Conservation (phyloP, 2,797 vertebrate genomes). For the Sebastolobus altivelis region DNA sequence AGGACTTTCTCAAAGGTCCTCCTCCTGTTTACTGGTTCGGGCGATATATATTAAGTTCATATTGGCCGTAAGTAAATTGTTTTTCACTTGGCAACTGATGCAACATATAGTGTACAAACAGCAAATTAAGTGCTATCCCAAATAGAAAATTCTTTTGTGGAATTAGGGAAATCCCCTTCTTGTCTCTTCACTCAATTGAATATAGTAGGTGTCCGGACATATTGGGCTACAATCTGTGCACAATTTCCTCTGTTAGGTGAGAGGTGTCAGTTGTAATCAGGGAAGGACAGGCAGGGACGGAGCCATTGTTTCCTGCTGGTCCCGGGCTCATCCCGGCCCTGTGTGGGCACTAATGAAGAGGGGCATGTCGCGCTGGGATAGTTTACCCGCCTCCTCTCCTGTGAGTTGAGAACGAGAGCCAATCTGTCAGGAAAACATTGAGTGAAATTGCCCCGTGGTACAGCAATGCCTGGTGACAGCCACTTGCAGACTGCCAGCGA, state of each 20-base stretch:
- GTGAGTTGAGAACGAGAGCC: conserved; percentile 93
- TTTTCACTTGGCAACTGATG: conserved; percentile 76
- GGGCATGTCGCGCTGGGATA: conserved; percentile 92
- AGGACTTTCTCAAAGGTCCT: conserved; percentile 68
- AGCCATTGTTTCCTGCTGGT: conserved; percentile 85
- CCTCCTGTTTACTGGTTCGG: conserved; percentile 68
- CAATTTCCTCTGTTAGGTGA: conserved; percentile 87
- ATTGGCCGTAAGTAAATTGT: conserved; percentile 79
- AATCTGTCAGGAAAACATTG: conserved; percentile 97
- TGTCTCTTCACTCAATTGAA: conserved; percentile 73
- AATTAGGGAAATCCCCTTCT: conserved; percentile 83
- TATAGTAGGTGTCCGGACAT: conserved; percentile 69
- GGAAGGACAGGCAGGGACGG: conserved; percentile 77
- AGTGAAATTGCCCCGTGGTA: conserved; percentile 95
- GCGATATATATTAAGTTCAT: conserved; percentile 60
- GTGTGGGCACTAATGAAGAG: conserved; percentile 96
- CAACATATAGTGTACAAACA: conserved; percentile 67
- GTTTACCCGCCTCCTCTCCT: conserved; percentile 93
- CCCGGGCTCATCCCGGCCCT: conserved; percentile 86
- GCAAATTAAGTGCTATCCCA: conserved; percentile 77
- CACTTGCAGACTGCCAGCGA: conserved; percentile 85
- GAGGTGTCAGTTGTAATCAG: conserved; percentile 88
- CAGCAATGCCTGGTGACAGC: conserved; percentile 92
- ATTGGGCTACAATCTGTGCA: conserved; percentile 77
- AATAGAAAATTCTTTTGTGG: conserved; percentile 83